A percentile compares a stretch with the other conserved stretches of the same genome.
phyloP scores from a whole-genome alignment of 2,888 invertebrate genomes.

The Clepsis dumicolana region DNA sequence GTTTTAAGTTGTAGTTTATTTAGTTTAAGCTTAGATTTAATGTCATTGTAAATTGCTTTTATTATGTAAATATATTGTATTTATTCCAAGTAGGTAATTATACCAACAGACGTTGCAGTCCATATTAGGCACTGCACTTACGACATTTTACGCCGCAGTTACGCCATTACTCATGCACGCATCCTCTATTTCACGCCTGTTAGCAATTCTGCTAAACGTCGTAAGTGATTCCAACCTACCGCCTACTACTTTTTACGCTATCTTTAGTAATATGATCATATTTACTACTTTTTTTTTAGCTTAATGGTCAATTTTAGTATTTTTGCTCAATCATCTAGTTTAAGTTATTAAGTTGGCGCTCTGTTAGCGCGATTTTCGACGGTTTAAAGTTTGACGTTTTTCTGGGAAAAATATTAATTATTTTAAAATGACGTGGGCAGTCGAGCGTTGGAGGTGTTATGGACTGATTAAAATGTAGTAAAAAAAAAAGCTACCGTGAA shows the following conservation, averaged over 20 bases:
- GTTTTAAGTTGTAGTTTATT: no score
- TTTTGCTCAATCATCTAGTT: not conserved
- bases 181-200: slow-evolving; percentile 30
- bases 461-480: not conserved
- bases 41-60: no score
- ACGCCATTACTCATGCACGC: slow-evolving; percentile 32
- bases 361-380: not conserved
- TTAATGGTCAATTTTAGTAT: not conserved
- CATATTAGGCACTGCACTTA: not conserved
- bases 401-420: slow-evolving; percentile 5
- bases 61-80: no score
- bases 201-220: slow-evolving; percentile 25
- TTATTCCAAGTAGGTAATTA: no score
- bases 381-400: not conserved
- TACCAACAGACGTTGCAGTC: no score
- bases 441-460: not conserved
- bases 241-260: slow-evolving; percentile 27
- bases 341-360: not conserved
- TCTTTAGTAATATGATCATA: not conserved
- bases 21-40: no score
- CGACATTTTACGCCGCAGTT: not conserved
- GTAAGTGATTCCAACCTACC: slow-evolving; percentile 33
- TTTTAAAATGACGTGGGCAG: slow-evolving; percentile 3
- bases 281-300: not conserved
- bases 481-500: not conserved